phyloP scores from a whole-genome alignment of 1,140 invertebrate species.

The Nomia melanderi region DNA sequence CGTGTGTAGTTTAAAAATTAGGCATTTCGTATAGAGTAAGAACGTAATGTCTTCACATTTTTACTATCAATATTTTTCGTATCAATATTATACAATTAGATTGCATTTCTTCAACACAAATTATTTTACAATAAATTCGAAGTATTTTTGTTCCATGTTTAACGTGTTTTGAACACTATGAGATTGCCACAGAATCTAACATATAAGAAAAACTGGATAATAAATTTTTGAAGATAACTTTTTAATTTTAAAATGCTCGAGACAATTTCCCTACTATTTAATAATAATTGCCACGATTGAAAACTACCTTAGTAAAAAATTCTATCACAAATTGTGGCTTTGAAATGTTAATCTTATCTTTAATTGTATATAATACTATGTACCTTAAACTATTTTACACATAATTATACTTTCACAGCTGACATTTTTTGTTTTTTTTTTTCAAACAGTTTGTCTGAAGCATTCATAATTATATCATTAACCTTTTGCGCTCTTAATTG shows the following conservation, averaged over 20 bases:
- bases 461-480: slow-evolving; percentile 22
- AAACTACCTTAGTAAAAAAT: slow-evolving; percentile 37
- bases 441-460: slow-evolving; percentile 13
- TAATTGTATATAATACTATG: slow-evolving; percentile 30
- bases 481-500: slow-evolving; percentile 27
- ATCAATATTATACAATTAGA: not conserved
- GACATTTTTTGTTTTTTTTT: not conserved
- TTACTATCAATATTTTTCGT: not conserved
- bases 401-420: slow-evolving; percentile 42
- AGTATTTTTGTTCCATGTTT: slow-evolving; percentile 24
- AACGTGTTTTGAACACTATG: not conserved
- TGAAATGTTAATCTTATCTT: slow-evolving; percentile 1
- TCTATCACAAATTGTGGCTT: slow-evolving; percentile 32
- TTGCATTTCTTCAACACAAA: slow-evolving; percentile 10
- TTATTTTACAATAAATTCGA: slow-evolving; percentile 2
- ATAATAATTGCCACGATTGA: slow-evolving; percentile 21
- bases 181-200: slow-evolving; percentile 3
- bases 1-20: not conserved
- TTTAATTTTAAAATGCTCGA: slow-evolving; percentile 26
- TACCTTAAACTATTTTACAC: slow-evolving; percentile 26
- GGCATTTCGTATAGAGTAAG: not conserved
- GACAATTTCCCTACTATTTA: not conserved
- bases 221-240: not conserved
- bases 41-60: slow-evolving; percentile 4
- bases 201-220: not conserved